These are phyloP conservation scores for Helleia helle DNA, from an alignment of 2,888 invertebrate species.

Conservation along the genomic window DNA sequence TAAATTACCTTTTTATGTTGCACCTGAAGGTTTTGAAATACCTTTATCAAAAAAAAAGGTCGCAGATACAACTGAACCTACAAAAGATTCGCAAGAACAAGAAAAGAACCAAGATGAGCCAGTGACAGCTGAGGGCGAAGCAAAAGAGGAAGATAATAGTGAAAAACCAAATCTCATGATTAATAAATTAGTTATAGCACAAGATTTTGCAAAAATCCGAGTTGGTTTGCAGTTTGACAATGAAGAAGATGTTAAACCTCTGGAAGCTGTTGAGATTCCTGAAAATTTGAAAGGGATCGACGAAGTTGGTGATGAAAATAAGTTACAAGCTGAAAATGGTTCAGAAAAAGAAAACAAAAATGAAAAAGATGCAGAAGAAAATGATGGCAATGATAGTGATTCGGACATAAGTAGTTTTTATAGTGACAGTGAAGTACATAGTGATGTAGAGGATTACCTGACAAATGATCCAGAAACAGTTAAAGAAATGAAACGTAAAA, in stretches of 20 bases:
- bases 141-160: slow-evolving; percentile 28
- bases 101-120: slow-evolving; percentile 32
- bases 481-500: slow-evolving; percentile 59
- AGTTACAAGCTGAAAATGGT: slow-evolving; percentile 31
- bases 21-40: slow-evolving; percentile 86
- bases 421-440: slow-evolving; percentile 76
- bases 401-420: slow-evolving; percentile 80
- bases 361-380: slow-evolving; percentile 23
- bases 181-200: slow-evolving; percentile 75
- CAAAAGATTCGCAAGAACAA: slow-evolving; percentile 23
- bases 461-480: slow-evolving; percentile 59
- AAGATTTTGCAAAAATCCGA: slow-evolving; percentile 87
- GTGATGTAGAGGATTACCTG: slow-evolving; percentile 66
- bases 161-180: slow-evolving; percentile 47
- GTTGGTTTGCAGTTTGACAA: slow-evolving; percentile 80
- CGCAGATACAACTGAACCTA: slow-evolving; percentile 28
- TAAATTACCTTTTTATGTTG: slow-evolving; percentile 94
- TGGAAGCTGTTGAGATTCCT: slow-evolving; percentile 63
- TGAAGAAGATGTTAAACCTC: slow-evolving; percentile 76
- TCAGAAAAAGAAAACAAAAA: slow-evolving; percentile 26
- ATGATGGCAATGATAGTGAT: slow-evolving; percentile 63
- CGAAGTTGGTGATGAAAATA: slow-evolving; percentile 41
- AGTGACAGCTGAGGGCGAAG: slow-evolving; percentile 38
- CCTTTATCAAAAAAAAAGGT: slow-evolving; percentile 69
- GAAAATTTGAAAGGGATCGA: slow-evolving; percentile 60